Conservation (phyloP, 1,140 invertebrate genomes). For the Theocolax elegans region DNA sequence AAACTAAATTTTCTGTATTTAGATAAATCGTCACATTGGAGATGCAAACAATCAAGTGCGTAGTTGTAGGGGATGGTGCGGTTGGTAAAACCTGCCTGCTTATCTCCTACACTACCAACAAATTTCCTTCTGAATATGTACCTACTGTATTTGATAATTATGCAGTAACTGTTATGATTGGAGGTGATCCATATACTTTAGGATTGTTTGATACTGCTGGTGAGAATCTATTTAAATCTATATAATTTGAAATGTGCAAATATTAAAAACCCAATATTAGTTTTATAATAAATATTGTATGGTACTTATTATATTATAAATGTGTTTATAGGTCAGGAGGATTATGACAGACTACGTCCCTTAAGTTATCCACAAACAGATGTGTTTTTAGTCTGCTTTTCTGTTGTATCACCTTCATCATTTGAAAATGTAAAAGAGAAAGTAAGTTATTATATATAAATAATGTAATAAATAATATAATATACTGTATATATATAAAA, state of each 20-base stretch:
- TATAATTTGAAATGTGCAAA: too few relatives aligned
- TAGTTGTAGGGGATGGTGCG: constrained; percentile 96
- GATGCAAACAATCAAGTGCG: constrained; percentile 99
- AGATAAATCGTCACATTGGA: constrained; percentile 55
- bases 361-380: constrained; percentile 98
- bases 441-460: constrained; percentile 69
- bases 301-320: constrained; percentile 1
- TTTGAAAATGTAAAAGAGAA: constrained; percentile 99
- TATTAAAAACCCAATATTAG: too few relatives aligned
- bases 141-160: constrained; percentile 99
- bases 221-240: constrained; percentile 54
- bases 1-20: constrained; percentile 6
- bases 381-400: constrained; percentile 98
- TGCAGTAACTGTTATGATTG: constrained; percentile 98
- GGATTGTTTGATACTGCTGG: constrained; percentile 97
- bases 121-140: constrained; percentile 98
- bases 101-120: constrained; percentile 93
- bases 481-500: neutral
- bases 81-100: constrained; percentile 96
- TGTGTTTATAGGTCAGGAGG: constrained; percentile 83
- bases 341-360: constrained; percentile 94
- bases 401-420: constrained; percentile 96
- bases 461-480: neutral
- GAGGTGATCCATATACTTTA: constrained; percentile 96
- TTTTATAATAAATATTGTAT: neutral